Evolutionary conservation across 2,113 vertebrate genomes (phyloP).

Genomic region (Edolisoma coerulescens): DNA sequence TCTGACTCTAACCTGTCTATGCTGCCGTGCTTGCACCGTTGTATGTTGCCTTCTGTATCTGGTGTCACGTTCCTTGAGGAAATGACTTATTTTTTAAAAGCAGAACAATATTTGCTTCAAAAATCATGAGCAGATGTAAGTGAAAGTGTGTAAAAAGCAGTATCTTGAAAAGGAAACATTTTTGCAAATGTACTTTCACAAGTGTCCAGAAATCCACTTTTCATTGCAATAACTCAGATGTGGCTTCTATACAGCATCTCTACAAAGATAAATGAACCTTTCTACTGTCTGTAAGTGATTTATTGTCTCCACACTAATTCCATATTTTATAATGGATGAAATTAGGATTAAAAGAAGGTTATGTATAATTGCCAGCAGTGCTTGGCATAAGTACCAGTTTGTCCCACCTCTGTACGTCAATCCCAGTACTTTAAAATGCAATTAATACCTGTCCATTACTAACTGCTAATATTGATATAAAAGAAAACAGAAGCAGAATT

Average conservation of each 20-base stretch:
- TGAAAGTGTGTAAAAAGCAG: not conserved
- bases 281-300: slow-evolving; percentile 21
- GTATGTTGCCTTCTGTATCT: not conserved
- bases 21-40: not conserved
- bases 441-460: slow-evolving; percentile 10
- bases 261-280: slow-evolving; percentile 23
- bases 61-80: not conserved
- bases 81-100: not conserved
- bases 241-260: not conserved
- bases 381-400: not conserved
- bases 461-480: not conserved
- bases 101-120: not conserved
- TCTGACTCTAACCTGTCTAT: not conserved
- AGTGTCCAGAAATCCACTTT: not conserved
- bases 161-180: not conserved
- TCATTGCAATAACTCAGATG: not conserved
- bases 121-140: not conserved
- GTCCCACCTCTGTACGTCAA: not conserved
- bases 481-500: not conserved
- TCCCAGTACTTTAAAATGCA: slow-evolving; percentile 22
- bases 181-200: not conserved
- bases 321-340: not conserved
- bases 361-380: not conserved
- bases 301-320: not conserved
- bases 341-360: slow-evolving; percentile 41